phyloP scores from a whole-genome alignment of 2,888 invertebrate species.

The Lottia scabra region DNA sequence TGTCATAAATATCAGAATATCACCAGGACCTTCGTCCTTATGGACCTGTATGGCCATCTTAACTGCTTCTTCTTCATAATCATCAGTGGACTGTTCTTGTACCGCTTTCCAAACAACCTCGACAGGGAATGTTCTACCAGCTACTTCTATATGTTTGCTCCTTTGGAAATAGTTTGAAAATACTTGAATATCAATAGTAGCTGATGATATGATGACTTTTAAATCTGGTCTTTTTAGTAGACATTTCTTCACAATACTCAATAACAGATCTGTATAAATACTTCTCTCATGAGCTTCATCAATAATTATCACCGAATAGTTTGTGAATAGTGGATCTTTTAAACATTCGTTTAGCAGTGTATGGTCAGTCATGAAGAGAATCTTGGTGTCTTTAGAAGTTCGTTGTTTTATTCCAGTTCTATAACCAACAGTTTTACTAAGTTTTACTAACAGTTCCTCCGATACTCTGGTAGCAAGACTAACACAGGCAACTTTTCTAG shows the following conservation, averaged over 20 bases:
- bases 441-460: slow-evolving; percentile 52
- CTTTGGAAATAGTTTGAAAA: slow-evolving; percentile 62
- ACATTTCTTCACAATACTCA: slow-evolving; percentile 64
- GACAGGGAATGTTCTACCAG: slow-evolving; percentile 66
- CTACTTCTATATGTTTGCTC: slow-evolving; percentile 58
- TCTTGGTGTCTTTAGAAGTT: slow-evolving; percentile 44
- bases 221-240: slow-evolving; percentile 55
- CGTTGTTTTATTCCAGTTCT: slow-evolving; percentile 52
- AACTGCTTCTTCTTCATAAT: slow-evolving; percentile 49
- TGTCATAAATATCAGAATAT: slow-evolving; percentile 69
- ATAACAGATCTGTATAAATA: slow-evolving; percentile 66
- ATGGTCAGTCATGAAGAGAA: slow-evolving; percentile 67
- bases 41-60: slow-evolving; percentile 58
- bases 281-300: slow-evolving; percentile 70
- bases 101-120: slow-evolving; percentile 55
- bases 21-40: slow-evolving; percentile 48
- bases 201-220: slow-evolving; percentile 66
- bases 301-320: slow-evolving; percentile 60
- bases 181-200: slow-evolving; percentile 65
- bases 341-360: slow-evolving; percentile 64
- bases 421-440: slow-evolving; percentile 61
- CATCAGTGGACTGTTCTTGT: slow-evolving; percentile 22
- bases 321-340: slow-evolving; percentile 47
- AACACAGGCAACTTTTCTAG: slow-evolving; percentile 68
- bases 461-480: slow-evolving; percentile 66